Evolutionary conservation across 2,888 invertebrate genomes (phyloP).

Genomic region (Acrobasis repandana): DNA sequence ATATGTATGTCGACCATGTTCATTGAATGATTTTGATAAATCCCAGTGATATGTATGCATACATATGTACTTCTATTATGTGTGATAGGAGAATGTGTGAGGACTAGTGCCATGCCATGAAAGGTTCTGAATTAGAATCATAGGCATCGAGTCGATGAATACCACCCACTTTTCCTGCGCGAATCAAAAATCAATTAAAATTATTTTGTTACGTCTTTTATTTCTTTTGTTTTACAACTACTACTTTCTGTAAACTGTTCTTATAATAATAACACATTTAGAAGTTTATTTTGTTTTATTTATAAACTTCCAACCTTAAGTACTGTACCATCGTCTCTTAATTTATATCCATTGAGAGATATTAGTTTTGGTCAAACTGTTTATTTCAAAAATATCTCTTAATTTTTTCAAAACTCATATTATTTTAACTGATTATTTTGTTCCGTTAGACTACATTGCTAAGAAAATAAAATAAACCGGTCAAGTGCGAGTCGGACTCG

Average conservation of each 20-base stretch:
- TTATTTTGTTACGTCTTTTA: conserved; percentile 69
- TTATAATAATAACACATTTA: conserved; percentile 73
- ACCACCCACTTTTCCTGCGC: conserved; percentile 82
- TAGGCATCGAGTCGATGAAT: conserved; percentile 79
- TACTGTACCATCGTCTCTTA: neutral
- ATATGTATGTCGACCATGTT: conserved; percentile 46
- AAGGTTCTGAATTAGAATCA: conserved; percentile 82
- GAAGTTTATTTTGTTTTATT: conserved; percentile 46
- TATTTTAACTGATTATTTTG: too few species aligned
- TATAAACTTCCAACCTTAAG: neutral
- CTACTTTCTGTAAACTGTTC: conserved; percentile 74
- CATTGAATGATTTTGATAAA: conserved; percentile 43
- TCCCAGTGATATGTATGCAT: conserved; percentile 37
- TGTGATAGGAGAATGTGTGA: conserved; percentile 81
- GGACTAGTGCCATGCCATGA: conserved; percentile 83
- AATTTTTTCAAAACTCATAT: too few species aligned
- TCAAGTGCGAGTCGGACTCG: too few species aligned
- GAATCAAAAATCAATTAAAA: conserved; percentile 64
- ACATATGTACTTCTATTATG: conserved; percentile 63
- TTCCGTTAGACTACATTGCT: too few species aligned
- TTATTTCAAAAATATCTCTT: too few species aligned
- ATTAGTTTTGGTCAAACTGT: too few species aligned
- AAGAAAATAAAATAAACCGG: neutral
- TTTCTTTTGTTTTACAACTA: conserved; percentile 65
- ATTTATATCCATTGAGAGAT: too few species aligned